These are phyloP conservation scores for Semaprochilodus insignis DNA, from an alignment of 2,797 vertebrate genomes.

Conservation along the genomic window DNA sequence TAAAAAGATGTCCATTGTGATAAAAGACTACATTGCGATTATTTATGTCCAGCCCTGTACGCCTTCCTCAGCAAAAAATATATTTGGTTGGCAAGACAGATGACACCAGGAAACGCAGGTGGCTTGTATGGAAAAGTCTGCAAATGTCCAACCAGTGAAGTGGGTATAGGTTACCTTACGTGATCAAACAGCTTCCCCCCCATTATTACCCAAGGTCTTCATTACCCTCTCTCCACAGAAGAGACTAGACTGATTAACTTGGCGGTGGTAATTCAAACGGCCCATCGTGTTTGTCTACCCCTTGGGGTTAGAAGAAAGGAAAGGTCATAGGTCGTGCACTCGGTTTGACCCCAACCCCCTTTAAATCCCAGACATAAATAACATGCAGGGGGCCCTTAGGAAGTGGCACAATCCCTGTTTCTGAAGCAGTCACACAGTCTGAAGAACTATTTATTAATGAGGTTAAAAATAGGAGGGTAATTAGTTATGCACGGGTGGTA, in stretches of 20 bases:
- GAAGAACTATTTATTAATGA: background rate
- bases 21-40: background rate
- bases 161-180: background rate
- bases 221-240: constrained; percentile 23
- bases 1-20: background rate
- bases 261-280: constrained; percentile 31
- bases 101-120: background rate
- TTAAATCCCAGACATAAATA: constrained; percentile 38
- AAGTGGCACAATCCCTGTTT: background rate
- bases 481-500: too few relatives aligned
- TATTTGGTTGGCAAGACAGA: background rate
- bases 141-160: constrained; percentile 13
- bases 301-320: constrained; percentile 33
- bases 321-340: constrained; percentile 50
- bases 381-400: background rate
- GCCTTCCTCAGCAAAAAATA: background rate
- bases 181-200: constrained; percentile 26
- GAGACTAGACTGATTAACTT: constrained; percentile 37
- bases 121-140: constrained; percentile 2
- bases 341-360: constrained; percentile 17
- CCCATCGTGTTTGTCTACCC: constrained; percentile 36
- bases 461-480: background rate
- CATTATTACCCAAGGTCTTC: constrained; percentile 22
- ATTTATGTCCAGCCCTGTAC: background rate
- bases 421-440: background rate